A percentile compares a stretch with the other conserved stretches of the same genome.
Evolutionary conservation across 2,888 invertebrate genomes (phyloP).

Genomic region (Epirrita christyi): DNA sequence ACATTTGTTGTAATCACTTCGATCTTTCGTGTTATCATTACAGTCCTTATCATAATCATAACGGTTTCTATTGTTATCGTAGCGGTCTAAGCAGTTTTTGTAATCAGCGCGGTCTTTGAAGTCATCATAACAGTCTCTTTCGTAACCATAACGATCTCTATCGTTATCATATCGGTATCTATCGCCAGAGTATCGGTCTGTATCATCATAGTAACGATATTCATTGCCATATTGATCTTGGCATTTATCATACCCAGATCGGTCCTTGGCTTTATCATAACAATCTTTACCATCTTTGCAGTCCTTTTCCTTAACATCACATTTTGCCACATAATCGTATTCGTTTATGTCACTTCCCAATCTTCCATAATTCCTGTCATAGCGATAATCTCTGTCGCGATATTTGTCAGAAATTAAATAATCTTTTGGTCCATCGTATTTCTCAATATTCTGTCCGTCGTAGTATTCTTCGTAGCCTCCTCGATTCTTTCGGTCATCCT

Average conservation of each 20-base stretch:
- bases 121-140: not conserved
- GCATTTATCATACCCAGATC: slow-evolving; percentile 16
- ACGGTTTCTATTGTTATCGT: not conserved
- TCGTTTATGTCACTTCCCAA: slow-evolving; percentile 7
- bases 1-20: slow-evolving; percentile 12
- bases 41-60: slow-evolving; percentile 18
- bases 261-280: slow-evolving; percentile 22
- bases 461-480: not conserved
- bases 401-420: slow-evolving; percentile 9
- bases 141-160: slow-evolving; percentile 2
- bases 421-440: slow-evolving; percentile 17
- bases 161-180: slow-evolving; percentile 13
- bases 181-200: slow-evolving; percentile 11
- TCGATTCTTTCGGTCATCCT: not conserved
- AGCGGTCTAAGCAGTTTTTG: not conserved
- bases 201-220: slow-evolving; percentile 21
- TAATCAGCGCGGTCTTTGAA: not conserved
- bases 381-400: not conserved
- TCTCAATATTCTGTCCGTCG: slow-evolving; percentile 1
- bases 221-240: slow-evolving; percentile 18
- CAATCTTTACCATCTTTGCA: slow-evolving; percentile 24
- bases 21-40: slow-evolving; percentile 9
- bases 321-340: slow-evolving; percentile 18
- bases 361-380: not conserved
- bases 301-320: slow-evolving; percentile 17